Evolutionary conservation across 2,888 invertebrate species (phyloP).

Genomic region (Hyposoter dolosus): DNA sequence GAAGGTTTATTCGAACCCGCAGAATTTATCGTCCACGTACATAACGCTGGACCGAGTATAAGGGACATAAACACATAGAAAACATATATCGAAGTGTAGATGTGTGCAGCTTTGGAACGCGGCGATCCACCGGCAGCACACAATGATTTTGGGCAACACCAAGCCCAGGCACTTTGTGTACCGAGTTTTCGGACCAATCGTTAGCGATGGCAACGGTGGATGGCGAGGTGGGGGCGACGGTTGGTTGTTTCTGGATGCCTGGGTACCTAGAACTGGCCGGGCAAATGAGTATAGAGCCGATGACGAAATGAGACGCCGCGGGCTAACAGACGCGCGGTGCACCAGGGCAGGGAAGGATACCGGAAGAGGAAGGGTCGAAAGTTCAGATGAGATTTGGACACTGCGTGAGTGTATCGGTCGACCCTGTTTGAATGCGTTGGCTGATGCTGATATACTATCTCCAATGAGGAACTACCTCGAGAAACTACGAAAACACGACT

Average conservation of each 20-base stretch:
- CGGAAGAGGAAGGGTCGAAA: conserved; percentile 18
- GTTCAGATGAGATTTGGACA: conserved; percentile 52
- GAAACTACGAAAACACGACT: conserved; percentile 49
- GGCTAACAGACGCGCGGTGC: conserved; percentile 68
- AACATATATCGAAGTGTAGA: conserved; percentile 21
- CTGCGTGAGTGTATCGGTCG: conserved; percentile 69
- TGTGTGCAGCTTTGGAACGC: conserved; percentile 34
- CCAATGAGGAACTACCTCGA: conserved; percentile 47
- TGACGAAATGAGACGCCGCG: conserved; percentile 77
- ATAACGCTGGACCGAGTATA: background rate
- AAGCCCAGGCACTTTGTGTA: conserved; percentile 64
- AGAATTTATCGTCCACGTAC: background rate
- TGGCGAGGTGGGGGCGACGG: conserved; percentile 30
- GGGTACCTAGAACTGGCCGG: conserved; percentile 61
- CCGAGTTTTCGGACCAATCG: conserved; percentile 73
- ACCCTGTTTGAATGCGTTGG: conserved; percentile 69
- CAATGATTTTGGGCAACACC: conserved; percentile 80
- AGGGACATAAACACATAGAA: background rate
- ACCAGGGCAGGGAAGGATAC: conserved; percentile 32
- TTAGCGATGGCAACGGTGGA: conserved; percentile 40
- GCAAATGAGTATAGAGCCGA: conserved; percentile 70
- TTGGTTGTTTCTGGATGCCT: conserved; percentile 41
- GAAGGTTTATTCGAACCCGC: background rate
- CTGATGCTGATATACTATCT: conserved; percentile 8
- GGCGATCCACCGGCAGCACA: conserved; percentile 61